phyloP scores from a whole-genome alignment of 2,888 invertebrate genomes.

The Hypsopygia costalis region DNA sequence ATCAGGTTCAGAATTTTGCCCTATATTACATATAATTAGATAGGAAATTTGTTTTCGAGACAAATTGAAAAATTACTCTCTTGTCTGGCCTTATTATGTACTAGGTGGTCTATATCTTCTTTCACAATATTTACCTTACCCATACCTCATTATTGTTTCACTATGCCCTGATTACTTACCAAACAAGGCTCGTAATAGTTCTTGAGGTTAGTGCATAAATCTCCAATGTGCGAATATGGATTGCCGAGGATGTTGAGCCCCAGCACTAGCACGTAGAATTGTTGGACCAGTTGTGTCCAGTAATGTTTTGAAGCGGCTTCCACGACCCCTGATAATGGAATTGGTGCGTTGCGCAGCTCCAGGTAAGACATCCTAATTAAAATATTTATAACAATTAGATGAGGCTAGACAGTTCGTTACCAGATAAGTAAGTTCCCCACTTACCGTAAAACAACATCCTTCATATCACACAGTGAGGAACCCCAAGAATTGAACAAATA shows the following conservation, averaged over 20 bases:
- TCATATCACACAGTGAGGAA: slow-evolving; percentile 83
- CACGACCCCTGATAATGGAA: slow-evolving; percentile 68
- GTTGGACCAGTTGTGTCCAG: slow-evolving; percentile 86
- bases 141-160: not conserved
- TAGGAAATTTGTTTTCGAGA: too few species aligned
- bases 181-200: slow-evolving; percentile 83
- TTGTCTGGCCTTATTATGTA: too few species aligned
- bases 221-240: slow-evolving; percentile 84
- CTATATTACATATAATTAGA: too few species aligned
- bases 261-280: slow-evolving; percentile 89
- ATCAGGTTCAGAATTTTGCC: too few species aligned
- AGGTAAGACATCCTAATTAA: slow-evolving; percentile 82
- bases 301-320: slow-evolving; percentile 83
- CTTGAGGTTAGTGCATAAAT: slow-evolving; percentile 81
- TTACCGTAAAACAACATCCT: slow-evolving; percentile 83
- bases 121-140: too few species aligned
- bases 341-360: slow-evolving; percentile 80
- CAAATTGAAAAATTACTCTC: too few species aligned
- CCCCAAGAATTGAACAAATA: slow-evolving; percentile 83
- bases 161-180: slow-evolving; percentile 49
- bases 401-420: too few species aligned
- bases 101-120: too few species aligned
- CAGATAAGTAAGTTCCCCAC: slow-evolving; percentile 11
- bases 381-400: not conserved
- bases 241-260: slow-evolving; percentile 90